Conservation (phyloP, 1,140 invertebrate genomes). For the Cyclina sinensis region DNA sequence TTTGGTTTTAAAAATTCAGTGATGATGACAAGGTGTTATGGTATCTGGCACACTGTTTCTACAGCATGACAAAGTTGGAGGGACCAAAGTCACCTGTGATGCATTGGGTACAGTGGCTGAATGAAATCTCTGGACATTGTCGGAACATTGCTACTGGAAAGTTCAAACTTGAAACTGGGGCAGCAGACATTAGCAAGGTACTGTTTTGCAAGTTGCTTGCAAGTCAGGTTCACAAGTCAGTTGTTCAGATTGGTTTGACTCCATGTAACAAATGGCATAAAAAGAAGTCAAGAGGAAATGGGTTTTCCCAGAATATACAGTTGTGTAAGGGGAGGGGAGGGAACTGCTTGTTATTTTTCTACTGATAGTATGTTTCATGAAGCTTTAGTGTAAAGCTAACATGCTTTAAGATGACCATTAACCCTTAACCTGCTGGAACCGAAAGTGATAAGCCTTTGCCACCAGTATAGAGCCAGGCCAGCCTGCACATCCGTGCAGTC, state of each 20-base stretch:
- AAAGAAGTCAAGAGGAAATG: not conserved
- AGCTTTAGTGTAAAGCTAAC: too few species aligned
- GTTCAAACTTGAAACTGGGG: not conserved
- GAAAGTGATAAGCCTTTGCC: too few species aligned
- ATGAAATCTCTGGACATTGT: conserved; percentile 81
- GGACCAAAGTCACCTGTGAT: conserved; percentile 68
- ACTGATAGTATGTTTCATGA: too few species aligned
- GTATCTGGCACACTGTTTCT: conserved; percentile 75
- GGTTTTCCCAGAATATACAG: too few species aligned
- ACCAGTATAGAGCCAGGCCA: too few species aligned
- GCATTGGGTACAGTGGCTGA: conserved; percentile 77
- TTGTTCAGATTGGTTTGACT: not conserved
- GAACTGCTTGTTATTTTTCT: too few species aligned
- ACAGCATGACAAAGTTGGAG: conserved; percentile 54
- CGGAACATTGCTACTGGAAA: conserved; percentile 77
- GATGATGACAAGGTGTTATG: conserved; percentile 52
- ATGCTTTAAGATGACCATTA: too few species aligned
- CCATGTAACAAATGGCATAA: not conserved
- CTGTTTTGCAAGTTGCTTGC: not conserved
- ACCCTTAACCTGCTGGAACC: too few species aligned
- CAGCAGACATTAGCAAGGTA: conserved; percentile 10
- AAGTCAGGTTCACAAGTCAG: not conserved
- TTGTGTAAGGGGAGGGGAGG: too few species aligned
- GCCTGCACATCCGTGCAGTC: too few species aligned
- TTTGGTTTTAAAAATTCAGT: too few species aligned